Evolutionary conservation across 2,113 vertebrate genomes (phyloP).

Genomic region (Archilochus colubris): DNA sequence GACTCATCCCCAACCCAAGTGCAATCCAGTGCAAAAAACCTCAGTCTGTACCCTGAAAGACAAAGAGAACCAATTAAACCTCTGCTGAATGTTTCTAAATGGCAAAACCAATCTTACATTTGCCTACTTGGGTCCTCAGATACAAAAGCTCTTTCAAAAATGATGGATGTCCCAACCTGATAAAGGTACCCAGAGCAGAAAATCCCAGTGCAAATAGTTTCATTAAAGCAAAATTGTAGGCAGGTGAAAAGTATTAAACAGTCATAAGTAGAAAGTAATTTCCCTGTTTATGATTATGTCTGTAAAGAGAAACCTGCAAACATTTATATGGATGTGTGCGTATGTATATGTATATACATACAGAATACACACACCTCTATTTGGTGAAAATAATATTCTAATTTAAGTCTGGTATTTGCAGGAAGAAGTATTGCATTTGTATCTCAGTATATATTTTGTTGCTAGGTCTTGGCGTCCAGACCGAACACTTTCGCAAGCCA

Average conservation of each 20-base stretch:
- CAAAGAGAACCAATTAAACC: neutral
- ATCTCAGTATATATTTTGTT: slow-evolving; percentile 14
- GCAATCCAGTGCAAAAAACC: neutral
- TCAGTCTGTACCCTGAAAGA: neutral
- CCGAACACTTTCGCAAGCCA: slow-evolving; percentile 79
- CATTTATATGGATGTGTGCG: neutral
- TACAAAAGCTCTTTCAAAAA: neutral
- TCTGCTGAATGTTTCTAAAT: neutral
- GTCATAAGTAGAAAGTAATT: too few species aligned
- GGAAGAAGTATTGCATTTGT: neutral
- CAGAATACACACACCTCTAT: neutral
- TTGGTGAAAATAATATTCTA: neutral
- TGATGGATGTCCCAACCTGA: neutral
- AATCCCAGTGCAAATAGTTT: neutral
- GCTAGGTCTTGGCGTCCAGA: slow-evolving; percentile 82
- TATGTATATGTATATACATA: neutral
- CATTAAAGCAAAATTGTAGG: neutral
- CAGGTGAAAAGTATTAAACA: neutral
- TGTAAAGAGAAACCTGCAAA: neutral
- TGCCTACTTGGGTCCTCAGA: neutral
- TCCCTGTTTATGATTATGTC: neutral
- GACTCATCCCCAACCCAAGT: neutral
- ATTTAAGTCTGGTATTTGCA: neutral
- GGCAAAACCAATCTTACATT: neutral
- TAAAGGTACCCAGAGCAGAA: neutral